Evolutionary conservation across 1,140 invertebrate species (phyloP).

Genomic region (Pseudomyrmex dendroicus): DNA sequence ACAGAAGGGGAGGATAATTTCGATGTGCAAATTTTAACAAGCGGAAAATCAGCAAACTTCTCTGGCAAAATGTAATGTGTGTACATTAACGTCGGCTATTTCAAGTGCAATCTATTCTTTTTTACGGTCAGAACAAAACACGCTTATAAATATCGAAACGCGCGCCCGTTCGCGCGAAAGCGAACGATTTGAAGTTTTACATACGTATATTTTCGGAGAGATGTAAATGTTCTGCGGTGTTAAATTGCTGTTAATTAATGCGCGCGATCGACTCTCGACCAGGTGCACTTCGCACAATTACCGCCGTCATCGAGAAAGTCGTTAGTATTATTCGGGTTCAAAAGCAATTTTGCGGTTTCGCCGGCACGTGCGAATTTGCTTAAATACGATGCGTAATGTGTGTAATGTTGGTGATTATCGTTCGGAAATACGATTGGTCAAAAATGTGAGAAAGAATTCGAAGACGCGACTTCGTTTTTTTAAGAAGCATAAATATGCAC

Average conservation of each 20-base stretch:
- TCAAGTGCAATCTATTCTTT: too few relatives aligned
- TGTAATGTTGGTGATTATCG: slow-evolving; percentile 30
- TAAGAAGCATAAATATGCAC: neutral
- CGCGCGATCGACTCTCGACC: slow-evolving; percentile 21
- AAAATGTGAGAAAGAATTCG: neutral
- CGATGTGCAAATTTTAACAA: slow-evolving; percentile 11
- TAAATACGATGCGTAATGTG: slow-evolving; percentile 38
- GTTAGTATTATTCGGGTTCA: slow-evolving; percentile 31
- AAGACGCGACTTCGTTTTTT: neutral
- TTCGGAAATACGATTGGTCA: slow-evolving; percentile 24
- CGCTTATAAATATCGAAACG: too few relatives aligned
- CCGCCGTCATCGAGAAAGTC: slow-evolving; percentile 26
- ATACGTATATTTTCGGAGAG: slow-evolving; percentile 39
- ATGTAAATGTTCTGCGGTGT: neutral
- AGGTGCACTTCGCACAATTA: slow-evolving; percentile 47
- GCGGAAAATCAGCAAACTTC: slow-evolving; percentile 1
- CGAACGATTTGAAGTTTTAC: neutral
- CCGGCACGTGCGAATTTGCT: slow-evolving; percentile 49
- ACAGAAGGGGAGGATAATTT: neutral
- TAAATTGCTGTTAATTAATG: slow-evolving; percentile 63
- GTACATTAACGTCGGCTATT: neutral
- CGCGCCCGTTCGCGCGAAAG: neutral
- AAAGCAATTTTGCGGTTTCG: slow-evolving; percentile 52
- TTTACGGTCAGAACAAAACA: too few relatives aligned
- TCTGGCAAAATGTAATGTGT: neutral